Evolutionary conservation across 2,888 invertebrate genomes (phyloP), one percentile per base, ranked within the genome.

Genomic region (Apamea anceps): DNA sequence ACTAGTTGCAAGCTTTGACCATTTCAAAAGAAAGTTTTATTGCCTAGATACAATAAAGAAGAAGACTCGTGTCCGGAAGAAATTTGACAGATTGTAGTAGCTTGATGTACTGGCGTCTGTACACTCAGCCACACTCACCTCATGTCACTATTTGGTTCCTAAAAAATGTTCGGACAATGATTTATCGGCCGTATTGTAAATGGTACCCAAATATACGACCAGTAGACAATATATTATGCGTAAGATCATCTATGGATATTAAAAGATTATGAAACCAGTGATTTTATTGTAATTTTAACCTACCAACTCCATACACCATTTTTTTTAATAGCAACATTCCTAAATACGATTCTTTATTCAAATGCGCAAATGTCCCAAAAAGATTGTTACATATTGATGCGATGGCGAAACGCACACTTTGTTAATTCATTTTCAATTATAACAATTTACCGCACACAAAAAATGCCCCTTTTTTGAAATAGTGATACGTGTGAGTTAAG

Each of bases 281-380:
- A 57, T n/a, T n/a, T n/a, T n/a, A n/a, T n/a, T n/a, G 28, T 45
- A 32, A 74, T 74, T 74, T 73, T 18, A 15, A 57, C 8, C 7
- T 13, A 65, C 18, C 7, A 63, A 37, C 4, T n/a, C 6, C 37
- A 62, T 18, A 37, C 12, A 28, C 15, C 18, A 42, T 54, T 45
- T 45, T 37, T 71, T 71, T 28, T n/a, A 15, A 32, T 45, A 37
- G 62, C 62, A 72, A 80, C 81, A 68, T 80, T 81, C 85, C 67
- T 71, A 60, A 75, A 10, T 45, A 18, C 4, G 0, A 54, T 54
- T 67, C 15, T 28, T 32, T 68, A 28, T 42, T 68, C 25, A 48
- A 63, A 72, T n/a, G n/a, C 71, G 66, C 66, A 66, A 48, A 54
- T 54, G 85, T 28, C 75, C 74, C 82, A 85, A 85, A 57, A 71